These are phyloP conservation scores for Bambusicola thoracicus DNA, from an alignment of 2,113 vertebrate genomes.

Conservation along the genomic window DNA sequence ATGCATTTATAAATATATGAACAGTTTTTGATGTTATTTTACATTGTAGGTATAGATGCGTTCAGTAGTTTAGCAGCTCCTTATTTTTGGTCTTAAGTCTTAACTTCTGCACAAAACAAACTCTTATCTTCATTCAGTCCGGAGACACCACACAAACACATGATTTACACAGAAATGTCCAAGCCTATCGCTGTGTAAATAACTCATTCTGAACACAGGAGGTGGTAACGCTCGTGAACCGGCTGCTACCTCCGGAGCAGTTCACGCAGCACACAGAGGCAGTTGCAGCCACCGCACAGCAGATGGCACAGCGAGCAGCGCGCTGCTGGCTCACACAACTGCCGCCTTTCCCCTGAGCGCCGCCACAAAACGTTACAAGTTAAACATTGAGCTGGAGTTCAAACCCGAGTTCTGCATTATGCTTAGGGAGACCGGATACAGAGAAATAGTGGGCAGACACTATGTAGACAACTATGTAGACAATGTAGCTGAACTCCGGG, in stretches of 20 bases:
- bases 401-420: not conserved
- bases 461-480: not conserved
- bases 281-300: not conserved
- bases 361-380: not conserved
- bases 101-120: not conserved
- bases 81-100: not conserved
- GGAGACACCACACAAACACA: not conserved
- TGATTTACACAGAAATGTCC: not conserved
- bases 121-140: not conserved
- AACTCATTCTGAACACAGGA: not conserved
- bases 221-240: not conserved
- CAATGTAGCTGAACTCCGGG: not conserved
- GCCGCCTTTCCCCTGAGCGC: not conserved
- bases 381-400: not conserved
- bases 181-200: not conserved
- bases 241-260: not conserved
- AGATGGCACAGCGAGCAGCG: not conserved
- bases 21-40: not conserved
- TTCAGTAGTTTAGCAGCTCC: not conserved
- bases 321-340: not conserved
- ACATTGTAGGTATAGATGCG: not conserved
- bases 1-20: not conserved
- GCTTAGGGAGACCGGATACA: not conserved
- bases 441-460: not conserved
- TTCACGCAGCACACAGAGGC: not conserved